Evolutionary conservation across 2,113 vertebrate genomes (phyloP), one percentile per base, ranked within the genome.

Genomic region (Proteles cristata): DNA sequence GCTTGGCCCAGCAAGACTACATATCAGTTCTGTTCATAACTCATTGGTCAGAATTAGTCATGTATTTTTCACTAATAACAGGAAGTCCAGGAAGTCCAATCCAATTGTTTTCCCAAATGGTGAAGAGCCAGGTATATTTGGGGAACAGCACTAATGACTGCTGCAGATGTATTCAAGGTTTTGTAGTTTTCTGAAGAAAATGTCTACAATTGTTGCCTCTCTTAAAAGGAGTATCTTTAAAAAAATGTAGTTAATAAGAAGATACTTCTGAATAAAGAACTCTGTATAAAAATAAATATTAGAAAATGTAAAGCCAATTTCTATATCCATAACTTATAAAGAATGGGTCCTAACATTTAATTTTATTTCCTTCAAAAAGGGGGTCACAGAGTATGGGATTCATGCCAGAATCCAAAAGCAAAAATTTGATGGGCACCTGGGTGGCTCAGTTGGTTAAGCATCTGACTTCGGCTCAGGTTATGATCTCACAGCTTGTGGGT

Each of bases 181-280:
- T 88, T 88, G 58, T n/a, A 87, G 82, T 73, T 89, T 74, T 85
- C 71, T 61, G n/a, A 73, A 58, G 55, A n/a, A 92, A 97, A 73
- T 21, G 5, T 65, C 21, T 84, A 55, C 19, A 66, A 50, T 66
- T 48, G 19, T 17, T 84, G 35, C 4, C 33, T 94, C 21, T 92
- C 7, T 88, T 84, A 79, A 6, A 80, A 58, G 43, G 25, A 88
- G 3, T 63, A 10, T 66, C 23, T 79, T 96, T 82, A 2, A 7
- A 63, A 82, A 79, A 69, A 50, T 93, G 14, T 25, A 43, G 45
- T 74, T 8, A 48, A 43, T 48, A 53, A 77, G n/a, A 92, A 76
- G 68, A 69, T 4, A 73, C 15, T n/a, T 35, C 66, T 76, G 71
- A 85, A 48, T 76, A 79, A 80, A 86, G 31, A 4, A 80, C n/a